phyloP scores from a whole-genome alignment of 2,797 vertebrate genomes.

The Malacoctenus gilli region DNA sequence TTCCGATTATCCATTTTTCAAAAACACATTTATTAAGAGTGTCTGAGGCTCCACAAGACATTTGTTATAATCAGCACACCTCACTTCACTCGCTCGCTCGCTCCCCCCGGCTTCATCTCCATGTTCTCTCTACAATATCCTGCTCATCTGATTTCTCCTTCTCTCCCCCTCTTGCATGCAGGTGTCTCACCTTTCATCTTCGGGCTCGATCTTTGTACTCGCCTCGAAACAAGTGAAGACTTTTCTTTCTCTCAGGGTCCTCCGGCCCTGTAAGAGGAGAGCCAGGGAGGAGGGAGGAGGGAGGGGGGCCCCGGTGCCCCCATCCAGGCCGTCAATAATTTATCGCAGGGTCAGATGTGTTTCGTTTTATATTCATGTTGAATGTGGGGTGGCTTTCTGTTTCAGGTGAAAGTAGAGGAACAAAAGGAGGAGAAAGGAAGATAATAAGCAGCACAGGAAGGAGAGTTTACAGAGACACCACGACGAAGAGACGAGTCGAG shows the following conservation, averaged over 20 bases:
- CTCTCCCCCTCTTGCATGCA: constrained; percentile 22
- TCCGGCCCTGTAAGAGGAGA: background rate
- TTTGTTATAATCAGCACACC: constrained; percentile 24
- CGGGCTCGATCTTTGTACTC: background rate
- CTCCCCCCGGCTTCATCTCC: constrained; percentile 23
- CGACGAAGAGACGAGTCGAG: background rate
- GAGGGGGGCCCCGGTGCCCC: background rate
- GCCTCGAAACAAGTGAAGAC: constrained; percentile 27
- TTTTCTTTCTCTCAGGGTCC: constrained; percentile 21
- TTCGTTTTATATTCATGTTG: constrained; percentile 25
- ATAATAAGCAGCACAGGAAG: too few species aligned
- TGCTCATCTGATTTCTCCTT: constrained; percentile 26
- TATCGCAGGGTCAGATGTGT: constrained; percentile 14
- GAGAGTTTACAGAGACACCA: background rate
- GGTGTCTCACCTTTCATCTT: constrained; percentile 30
- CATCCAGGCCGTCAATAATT: constrained; percentile 36
- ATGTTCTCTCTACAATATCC: constrained; percentile 20
- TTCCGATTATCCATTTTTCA: constrained; percentile 23
- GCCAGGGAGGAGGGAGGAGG: background rate
- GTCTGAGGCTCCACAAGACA: background rate
- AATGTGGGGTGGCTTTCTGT: constrained; percentile 10
- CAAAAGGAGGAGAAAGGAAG: constrained; percentile 3
- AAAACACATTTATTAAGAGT: constrained; percentile 14
- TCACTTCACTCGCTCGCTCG: too few species aligned
- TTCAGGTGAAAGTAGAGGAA: constrained; percentile 1